Conservation (phyloP, 1,140 invertebrate genomes). For the Drosophila sechellia region DNA sequence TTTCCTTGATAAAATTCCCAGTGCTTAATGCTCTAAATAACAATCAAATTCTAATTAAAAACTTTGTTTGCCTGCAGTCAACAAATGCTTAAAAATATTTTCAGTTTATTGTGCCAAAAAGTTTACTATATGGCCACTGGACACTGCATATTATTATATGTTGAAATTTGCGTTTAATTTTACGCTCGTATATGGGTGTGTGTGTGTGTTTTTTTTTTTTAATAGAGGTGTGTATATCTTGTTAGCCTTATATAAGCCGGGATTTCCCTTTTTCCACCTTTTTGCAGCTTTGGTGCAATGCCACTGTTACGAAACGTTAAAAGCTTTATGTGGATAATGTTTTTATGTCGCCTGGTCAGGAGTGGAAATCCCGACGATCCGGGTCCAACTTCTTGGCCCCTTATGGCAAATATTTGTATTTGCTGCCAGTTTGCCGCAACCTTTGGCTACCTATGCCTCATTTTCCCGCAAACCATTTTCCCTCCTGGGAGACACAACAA, state of each 20-base stretch:
- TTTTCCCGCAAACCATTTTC: not conserved
- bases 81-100: conserved; percentile 10
- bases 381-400: not conserved
- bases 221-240: not conserved
- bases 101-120: conserved; percentile 5
- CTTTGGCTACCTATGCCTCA: conserved; percentile 4
- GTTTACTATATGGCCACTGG: not conserved
- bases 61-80: conserved; percentile 8
- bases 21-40: not conserved
- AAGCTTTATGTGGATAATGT: conserved; percentile 40
- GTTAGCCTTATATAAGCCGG: conserved; percentile 29
- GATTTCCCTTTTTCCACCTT: conserved; percentile 4
- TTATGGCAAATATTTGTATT: conserved; percentile 26
- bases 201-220: not conserved
- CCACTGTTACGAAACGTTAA: conserved; percentile 24
- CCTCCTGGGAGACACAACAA: conserved; percentile 13
- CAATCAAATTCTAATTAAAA: conserved; percentile 10
- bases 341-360: conserved; percentile 31
- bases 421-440: conserved; percentile 28
- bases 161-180: conserved; percentile 1
- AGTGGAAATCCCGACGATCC: conserved; percentile 19
- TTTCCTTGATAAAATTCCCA: not conserved
- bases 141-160: not conserved
- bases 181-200: not conserved
- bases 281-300: conserved; percentile 3